Evolutionary conservation across 2,113 vertebrate species (phyloP).

Genomic region (Epinephelus cyanopodus): DNA sequence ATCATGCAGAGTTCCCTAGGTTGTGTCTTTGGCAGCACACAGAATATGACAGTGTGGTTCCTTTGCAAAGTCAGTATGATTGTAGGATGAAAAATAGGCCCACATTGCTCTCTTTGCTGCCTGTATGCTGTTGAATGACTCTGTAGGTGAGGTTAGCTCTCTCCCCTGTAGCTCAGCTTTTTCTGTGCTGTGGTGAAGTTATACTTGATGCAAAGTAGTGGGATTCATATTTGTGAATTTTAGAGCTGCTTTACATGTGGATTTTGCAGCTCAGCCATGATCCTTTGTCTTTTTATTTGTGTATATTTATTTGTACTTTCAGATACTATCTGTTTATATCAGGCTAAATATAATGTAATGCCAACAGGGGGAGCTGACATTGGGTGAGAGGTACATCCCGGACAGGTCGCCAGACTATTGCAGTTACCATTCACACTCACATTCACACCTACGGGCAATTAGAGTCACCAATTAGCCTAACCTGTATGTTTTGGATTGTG

Average conservation of each 20-base stretch:
- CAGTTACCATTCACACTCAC: no score
- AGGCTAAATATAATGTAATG: no score
- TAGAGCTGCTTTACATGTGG: background rate
- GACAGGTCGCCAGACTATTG: no score
- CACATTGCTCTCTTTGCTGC: constrained; percentile 5
- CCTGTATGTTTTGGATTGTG: no score
- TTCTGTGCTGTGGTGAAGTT: background rate
- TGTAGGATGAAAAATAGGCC: constrained; percentile 17
- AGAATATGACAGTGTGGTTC: background rate
- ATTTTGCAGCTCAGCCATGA: background rate
- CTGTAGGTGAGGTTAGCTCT: background rate
- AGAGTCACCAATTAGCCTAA: no score
- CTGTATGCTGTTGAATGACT: background rate
- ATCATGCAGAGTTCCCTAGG: background rate
- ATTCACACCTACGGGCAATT: no score
- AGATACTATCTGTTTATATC: no score
- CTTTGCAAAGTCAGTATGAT: constrained; percentile 15
- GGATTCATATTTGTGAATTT: background rate
- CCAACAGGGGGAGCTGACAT: no score
- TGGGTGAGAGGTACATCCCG: no score
- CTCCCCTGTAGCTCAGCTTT: background rate
- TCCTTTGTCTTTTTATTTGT: background rate
- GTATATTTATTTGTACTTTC: background rate
- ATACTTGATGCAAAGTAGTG: background rate
- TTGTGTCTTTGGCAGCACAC: constrained; percentile 13